Conservation (phyloP, 1,140 invertebrate genomes). For the Drosophila truncata region DNA sequence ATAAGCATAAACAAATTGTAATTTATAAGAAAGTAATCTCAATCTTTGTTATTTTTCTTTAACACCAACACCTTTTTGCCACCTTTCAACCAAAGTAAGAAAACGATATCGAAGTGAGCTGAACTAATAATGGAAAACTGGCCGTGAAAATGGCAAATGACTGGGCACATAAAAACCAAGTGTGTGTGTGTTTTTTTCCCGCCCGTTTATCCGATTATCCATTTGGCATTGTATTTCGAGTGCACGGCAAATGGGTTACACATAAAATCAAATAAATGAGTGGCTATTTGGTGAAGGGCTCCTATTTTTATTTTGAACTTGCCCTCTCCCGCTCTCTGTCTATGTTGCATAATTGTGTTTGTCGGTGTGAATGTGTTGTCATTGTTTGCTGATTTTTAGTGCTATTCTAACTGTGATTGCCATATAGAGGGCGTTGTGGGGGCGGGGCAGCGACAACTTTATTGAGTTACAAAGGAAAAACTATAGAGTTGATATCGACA, state of each 20-base stretch:
- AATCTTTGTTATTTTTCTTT: neutral
- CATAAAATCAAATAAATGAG: slow-evolving; percentile 73
- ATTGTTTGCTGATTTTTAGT: slow-evolving; percentile 51
- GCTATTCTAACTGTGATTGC: slow-evolving; percentile 70
- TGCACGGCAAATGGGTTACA: slow-evolving; percentile 44
- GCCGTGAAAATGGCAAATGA: slow-evolving; percentile 41
- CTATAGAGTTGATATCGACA: slow-evolving; percentile 22
- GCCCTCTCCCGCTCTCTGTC: neutral
- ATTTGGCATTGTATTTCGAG: slow-evolving; percentile 38
- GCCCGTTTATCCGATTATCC: slow-evolving; percentile 29
- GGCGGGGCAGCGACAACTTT: slow-evolving; percentile 54
- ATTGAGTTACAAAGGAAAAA: slow-evolving; percentile 60
- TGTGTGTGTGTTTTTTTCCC: slow-evolving; percentile 20
- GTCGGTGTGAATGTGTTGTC: slow-evolving; percentile 18
- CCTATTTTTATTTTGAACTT: slow-evolving; percentile 67
- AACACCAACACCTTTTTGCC: slow-evolving; percentile 10
- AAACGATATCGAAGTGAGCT: slow-evolving; percentile 17
- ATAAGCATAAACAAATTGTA: neutral
- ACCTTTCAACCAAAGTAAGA: slow-evolving; percentile 12
- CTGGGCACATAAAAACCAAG: slow-evolving; percentile 48
- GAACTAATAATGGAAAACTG: slow-evolving; percentile 42
- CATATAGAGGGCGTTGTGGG: slow-evolving; percentile 29
- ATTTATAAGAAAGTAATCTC: no score
- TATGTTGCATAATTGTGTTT: slow-evolving; percentile 59
- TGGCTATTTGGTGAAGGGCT: slow-evolving; percentile 43